Evolutionary conservation across 2,797 vertebrate species (phyloP), one percentile per base, ranked within the genome.

Genomic region (Argyrosomus regius): DNA sequence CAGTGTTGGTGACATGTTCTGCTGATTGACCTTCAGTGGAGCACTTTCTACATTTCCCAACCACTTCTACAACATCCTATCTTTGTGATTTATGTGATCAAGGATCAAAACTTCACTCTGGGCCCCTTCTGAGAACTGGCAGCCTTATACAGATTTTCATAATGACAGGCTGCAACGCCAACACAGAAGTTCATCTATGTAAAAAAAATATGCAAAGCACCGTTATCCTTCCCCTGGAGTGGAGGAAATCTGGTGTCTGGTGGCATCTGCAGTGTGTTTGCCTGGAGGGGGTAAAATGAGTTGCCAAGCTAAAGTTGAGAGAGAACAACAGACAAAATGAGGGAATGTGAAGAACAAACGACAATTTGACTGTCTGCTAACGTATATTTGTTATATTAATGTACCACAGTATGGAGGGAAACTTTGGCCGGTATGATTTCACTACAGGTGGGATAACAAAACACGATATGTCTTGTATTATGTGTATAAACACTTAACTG

Each of bases 131-230:
- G 73, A 80, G 71, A 84, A 46, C 22, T 60, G 65, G 22, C 64
- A 72, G 56, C 58, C 35, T 80, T 59, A 62, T 88, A 81, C 60
- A 28, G 74, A 85, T 87, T 75, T 59, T 26, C 78, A 35, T 76
- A 71, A 83, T 72, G 67, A 79, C 67, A n/a, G 75, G 62, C 22
- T 41, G 45, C 65, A 75, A 75, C 85, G 69, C 72, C 59, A 85
- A 74, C 73, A 90, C 73, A 81, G 69, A 83, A 88, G 75, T 83
- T 81, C 53, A 73, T 46, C 70, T 53, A 22, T 68, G 76, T 49
- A 77, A 72, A 83, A 88, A 64, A 18, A 83, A 80, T 59, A 81
- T 84, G 74, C 79, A 85, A 50, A 88, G 24, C 22, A 53, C 43
- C n/a, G 60, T 77, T 80, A 64, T 85, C 60, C 72, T 69, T 67